Conservation (phyloP, 2,113 vertebrate species). For the Sinocyclocheilus anshuiensis region DNA sequence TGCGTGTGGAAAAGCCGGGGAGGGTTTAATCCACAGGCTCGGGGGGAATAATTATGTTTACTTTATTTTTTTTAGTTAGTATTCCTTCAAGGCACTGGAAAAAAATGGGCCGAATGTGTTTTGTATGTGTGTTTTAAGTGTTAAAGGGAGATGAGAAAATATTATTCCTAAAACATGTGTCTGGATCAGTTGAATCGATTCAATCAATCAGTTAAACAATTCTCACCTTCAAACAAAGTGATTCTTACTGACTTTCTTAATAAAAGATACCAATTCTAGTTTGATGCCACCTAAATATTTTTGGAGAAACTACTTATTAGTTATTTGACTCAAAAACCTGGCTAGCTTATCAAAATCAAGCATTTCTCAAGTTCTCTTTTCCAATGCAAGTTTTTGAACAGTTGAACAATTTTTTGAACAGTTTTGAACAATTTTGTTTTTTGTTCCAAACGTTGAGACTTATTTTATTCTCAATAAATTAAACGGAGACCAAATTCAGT, state of each 20-base stretch:
- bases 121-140: constrained; percentile 59
- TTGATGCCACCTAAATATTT: constrained; percentile 32
- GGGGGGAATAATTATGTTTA: constrained; percentile 69
- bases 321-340: constrained; percentile 45
- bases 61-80: constrained; percentile 71
- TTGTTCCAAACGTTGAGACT: constrained; percentile 53
- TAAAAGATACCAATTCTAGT: constrained; percentile 27
- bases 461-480: constrained; percentile 63
- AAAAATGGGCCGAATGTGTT: constrained; percentile 70
- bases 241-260: constrained; percentile 25
- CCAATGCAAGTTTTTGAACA: constrained; percentile 36
- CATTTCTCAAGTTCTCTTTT: constrained; percentile 42
- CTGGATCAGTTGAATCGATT: background rate
- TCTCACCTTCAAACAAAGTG: constrained; percentile 9
- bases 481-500: constrained; percentile 77
- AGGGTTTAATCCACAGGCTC: constrained; percentile 68
- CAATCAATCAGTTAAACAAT: background rate
- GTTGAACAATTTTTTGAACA: constrained; percentile 43
- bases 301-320: constrained; percentile 31
- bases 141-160: constrained; percentile 58
- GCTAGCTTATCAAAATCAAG: constrained; percentile 43
- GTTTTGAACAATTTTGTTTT: constrained; percentile 65
- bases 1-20: constrained; percentile 59
- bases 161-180: constrained; percentile 46
- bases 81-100: constrained; percentile 91